Evolutionary conservation across 2,113 vertebrate species (phyloP).

Genomic region (Dissostichus mawsoni): DNA sequence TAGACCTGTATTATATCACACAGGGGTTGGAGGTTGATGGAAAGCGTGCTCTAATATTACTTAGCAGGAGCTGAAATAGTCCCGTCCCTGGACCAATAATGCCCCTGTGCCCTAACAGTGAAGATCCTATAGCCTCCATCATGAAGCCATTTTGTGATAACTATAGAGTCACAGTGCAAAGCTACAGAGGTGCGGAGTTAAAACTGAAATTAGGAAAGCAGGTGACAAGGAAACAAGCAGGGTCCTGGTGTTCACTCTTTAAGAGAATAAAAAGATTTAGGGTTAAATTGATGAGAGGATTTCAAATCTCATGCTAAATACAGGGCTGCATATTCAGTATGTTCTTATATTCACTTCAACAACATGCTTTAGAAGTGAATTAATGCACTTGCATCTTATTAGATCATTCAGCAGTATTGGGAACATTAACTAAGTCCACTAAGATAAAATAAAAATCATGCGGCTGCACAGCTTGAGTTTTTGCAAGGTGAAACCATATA

Average conservation of each 20-base stretch:
- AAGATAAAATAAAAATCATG: not conserved
- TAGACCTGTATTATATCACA: constrained; percentile 68
- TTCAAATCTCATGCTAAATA: constrained; percentile 22
- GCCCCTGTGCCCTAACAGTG: constrained; percentile 55
- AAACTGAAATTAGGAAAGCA: not conserved
- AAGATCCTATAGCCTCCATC: constrained; percentile 43
- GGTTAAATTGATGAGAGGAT: constrained; percentile 15
- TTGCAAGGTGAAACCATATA: not conserved
- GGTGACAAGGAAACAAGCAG: not conserved
- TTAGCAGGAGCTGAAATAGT: constrained; percentile 53
- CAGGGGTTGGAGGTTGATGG: constrained; percentile 65
- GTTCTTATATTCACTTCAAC: constrained; percentile 16
- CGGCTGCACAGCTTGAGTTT: too few species aligned
- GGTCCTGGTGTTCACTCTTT: not conserved
- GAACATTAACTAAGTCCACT: not conserved
- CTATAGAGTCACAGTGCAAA: constrained; percentile 22
- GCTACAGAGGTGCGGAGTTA: constrained; percentile 4
- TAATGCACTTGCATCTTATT: not conserved
- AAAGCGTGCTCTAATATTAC: constrained; percentile 65
- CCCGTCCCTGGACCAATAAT: constrained; percentile 47
- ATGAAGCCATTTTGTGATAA: constrained; percentile 24
- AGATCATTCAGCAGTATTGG: too few species aligned
- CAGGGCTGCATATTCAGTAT: not conserved
- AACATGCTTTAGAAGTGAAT: constrained; percentile 2
- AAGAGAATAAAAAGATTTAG: constrained; percentile 20